phyloP scores from a whole-genome alignment of 2,888 invertebrate genomes.

The Sinohyriopsis cumingii region DNA sequence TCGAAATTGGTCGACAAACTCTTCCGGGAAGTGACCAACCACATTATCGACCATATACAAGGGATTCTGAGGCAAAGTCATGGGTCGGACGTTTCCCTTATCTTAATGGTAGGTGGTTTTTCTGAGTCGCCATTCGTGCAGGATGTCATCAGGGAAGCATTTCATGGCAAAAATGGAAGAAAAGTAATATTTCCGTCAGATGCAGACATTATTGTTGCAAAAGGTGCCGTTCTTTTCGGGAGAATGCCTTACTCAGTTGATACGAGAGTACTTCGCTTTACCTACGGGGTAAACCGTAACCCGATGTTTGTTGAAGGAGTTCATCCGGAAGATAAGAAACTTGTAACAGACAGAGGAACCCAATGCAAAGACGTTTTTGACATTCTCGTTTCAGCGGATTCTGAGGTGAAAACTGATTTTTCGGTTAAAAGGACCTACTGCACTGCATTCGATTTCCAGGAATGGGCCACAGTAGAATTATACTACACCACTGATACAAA shows the following conservation, averaged over 20 bases:
- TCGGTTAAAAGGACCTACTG: too few species aligned
- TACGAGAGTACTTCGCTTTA: constrained; percentile 9
- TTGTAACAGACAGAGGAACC: constrained; percentile 3
- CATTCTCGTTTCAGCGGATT: too few species aligned
- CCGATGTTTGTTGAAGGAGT: constrained; percentile 8
- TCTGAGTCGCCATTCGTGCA: constrained; percentile 19
- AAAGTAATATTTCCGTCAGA: constrained; percentile 13
- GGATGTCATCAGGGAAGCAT: constrained; percentile 8
- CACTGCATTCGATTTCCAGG: too few species aligned
- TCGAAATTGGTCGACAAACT: constrained; percentile 2
- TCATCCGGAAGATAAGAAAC: constrained; percentile 9
- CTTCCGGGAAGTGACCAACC: constrained; percentile 9
- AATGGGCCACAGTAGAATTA: too few species aligned
- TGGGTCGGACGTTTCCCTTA: constrained; percentile 8
- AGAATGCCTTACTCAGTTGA: constrained; percentile 10
- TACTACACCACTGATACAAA: too few species aligned
- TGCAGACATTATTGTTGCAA: constrained; percentile 17
- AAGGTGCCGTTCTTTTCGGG: constrained; percentile 19
- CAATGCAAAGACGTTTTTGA: constrained; percentile 19
- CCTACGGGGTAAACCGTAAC: constrained; percentile 25
- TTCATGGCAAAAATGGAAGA: constrained; percentile 1
- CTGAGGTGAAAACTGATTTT: too few species aligned
- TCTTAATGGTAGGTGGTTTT: constrained; percentile 26
- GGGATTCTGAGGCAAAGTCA: constrained; percentile 9
- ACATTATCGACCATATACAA: constrained; percentile 14